Conservation (phyloP, 2,113 vertebrate species). For the Piaya cayana region DNA sequence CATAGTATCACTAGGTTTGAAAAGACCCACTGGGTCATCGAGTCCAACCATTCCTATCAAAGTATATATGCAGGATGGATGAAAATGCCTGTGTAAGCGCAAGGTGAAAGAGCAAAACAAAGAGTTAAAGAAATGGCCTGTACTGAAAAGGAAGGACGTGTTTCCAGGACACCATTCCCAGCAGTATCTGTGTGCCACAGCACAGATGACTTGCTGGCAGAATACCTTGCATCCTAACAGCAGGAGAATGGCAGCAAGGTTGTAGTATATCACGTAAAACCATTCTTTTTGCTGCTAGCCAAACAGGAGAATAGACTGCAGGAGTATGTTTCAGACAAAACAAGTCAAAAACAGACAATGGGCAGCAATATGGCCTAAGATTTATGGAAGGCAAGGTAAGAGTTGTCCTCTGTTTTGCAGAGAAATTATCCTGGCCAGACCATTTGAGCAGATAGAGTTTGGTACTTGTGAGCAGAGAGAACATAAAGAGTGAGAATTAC, state of each 20-base stretch:
- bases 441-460: not conserved
- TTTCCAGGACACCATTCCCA: not conserved
- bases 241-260: not conserved
- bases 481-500: not conserved
- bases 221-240: not conserved
- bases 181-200: not conserved
- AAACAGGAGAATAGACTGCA: not conserved
- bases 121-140: not conserved
- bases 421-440: not conserved
- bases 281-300: not conserved
- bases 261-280: not conserved
- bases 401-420: not conserved
- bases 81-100: not conserved
- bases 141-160: not conserved
- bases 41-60: too few species aligned
- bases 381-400: not conserved
- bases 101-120: not conserved
- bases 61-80: not conserved
- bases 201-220: not conserved
- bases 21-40: too few species aligned
- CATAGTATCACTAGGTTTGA: too few species aligned
- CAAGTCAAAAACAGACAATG: not conserved
- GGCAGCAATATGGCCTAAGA: not conserved
- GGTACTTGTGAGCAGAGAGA: not conserved
- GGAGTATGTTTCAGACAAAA: not conserved